Base-by-base conservation (phyloP, 2,888 invertebrate species). In the Diploptera punctata region DNA sequence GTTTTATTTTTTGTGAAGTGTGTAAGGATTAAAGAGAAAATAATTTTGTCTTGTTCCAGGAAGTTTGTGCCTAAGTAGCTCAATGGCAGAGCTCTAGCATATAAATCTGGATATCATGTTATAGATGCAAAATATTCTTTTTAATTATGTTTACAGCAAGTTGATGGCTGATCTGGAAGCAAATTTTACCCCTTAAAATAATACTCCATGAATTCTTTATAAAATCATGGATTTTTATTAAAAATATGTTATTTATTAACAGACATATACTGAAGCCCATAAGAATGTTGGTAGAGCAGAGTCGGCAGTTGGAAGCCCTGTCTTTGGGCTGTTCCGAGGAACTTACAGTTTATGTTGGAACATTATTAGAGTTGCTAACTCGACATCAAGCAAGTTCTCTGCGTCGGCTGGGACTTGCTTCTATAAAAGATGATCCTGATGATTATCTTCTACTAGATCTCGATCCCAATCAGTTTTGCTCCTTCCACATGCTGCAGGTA, bases 341-440 rank as follows among this genome's bases (percentile, higher is more conserved):
- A 72, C 77, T 87, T 47, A 80, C 84, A n/a, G 82, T 82, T 62
- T 82, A 83, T 76, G 81, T 83, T 18, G 81, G 81, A 68, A 76
- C 80, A 44, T 80, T 87, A 70, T 77, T 88, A 38, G 79, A 82
- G 44, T 78, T 82, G 4, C 80, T 88, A 47, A 81, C 80, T 52
- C 78, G 80, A 52, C 81, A 83, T 77, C 87, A 87, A 70, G 80
- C 89, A 61, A 84, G 86, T 77, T 86, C 87, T 73, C 80, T 93
- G 65, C 85, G 86, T 73, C 85, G 87, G 75, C 83, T 93, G 54
- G 90, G 91, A 77, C 82, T 93, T 77, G 90, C 91, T 76, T 90
- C 91, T 67, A 87, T 93, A 33, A 92, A 92, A 81, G 90, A 90
- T 80, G 90, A 91, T 84, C 90, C 91, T 72, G 87, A 88, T 78